phyloP scores from a whole-genome alignment of 2,888 invertebrate genomes.

The Tetranychus truncatus region DNA sequence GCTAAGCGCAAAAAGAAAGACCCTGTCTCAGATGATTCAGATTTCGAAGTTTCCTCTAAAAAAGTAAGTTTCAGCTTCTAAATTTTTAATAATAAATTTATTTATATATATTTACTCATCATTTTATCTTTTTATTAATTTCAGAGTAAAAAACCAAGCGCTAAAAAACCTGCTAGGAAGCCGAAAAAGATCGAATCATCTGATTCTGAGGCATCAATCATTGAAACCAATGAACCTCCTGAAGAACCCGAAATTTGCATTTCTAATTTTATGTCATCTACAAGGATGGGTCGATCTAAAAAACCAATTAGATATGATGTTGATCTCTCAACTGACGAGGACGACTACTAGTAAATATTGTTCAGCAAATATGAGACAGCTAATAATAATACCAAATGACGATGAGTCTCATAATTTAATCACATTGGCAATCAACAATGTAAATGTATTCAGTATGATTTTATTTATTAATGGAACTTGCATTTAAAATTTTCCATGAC shows the following conservation, averaged over 20 bases:
- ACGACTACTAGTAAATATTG: background rate
- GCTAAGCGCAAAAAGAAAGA: background rate
- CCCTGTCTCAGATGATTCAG: background rate
- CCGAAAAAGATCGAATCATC: background rate
- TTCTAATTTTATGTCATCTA: slow-evolving; percentile 1
- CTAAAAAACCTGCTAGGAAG: background rate
- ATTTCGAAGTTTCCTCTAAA: background rate
- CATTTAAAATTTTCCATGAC: too few species aligned
- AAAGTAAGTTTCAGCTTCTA: background rate
- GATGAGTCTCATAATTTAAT: too few species aligned
- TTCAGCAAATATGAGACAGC: too few species aligned
- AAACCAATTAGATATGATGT: background rate
- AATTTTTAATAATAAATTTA: background rate
- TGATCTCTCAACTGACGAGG: slow-evolving; percentile 3
- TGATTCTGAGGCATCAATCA: background rate
- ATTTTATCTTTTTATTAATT: background rate
- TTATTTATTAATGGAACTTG: too few species aligned
- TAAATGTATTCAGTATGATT: too few species aligned
- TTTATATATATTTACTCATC: background rate
- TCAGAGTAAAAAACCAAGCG: background rate
- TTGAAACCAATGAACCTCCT: background rate
- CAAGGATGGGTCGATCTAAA: background rate
- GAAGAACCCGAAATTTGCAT: background rate
- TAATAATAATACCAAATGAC: too few species aligned
- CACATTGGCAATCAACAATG: too few species aligned